Evolutionary conservation across 2,888 invertebrate genomes (phyloP), one percentile per base, ranked within the genome.

Genomic region (Gnatocerus cornutus): DNA sequence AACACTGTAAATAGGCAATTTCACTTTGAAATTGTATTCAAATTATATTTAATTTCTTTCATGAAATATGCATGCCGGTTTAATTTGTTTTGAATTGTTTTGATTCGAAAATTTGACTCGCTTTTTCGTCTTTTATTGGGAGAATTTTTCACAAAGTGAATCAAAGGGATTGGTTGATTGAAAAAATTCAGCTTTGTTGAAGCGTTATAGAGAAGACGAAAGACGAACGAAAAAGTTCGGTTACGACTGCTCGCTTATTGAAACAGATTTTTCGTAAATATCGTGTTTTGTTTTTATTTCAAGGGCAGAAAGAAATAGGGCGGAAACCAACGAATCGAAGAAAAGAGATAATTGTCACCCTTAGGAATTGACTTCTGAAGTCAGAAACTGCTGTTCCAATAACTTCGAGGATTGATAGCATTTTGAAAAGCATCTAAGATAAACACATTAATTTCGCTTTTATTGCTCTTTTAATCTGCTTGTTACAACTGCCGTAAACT

Each of bases 21-120:
- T 68, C 52, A 63, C 68, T 68, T 63, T 62, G 56, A 62, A 68
- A 68, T 63, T 68, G 52, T 62, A 63, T 68, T 68, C 62, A 63
- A 68, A 68, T 68, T 68, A 68, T 63, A 63, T 63, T 62, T 68
- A 68, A 68, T 68, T 68, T 63, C 56, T 39, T 63, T 62, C 63
- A 68, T 68, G 63, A 68, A 68, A 68, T 68, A 68, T 68, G 68
- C 63, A 67, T 67, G 67, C 5, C 41, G 59, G 50, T 66, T 58
- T 61, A 61, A 67, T 67, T 67, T 67, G 67, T 67, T 67, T 66
- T 43, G 67, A 61, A 65, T 56, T 65, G 46, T 65, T 65, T 65
- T 65, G 56, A 63, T 62, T 62, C 13, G 59, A 46, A 46, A 59
- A n/a, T 43, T 14, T 41, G 56, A 46, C 46, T 39, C 10, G 45